Evolutionary conservation across 1,140 invertebrate species (phyloP), one percentile per base, ranked within the genome.

Genomic region (Caerostris extrusa): DNA sequence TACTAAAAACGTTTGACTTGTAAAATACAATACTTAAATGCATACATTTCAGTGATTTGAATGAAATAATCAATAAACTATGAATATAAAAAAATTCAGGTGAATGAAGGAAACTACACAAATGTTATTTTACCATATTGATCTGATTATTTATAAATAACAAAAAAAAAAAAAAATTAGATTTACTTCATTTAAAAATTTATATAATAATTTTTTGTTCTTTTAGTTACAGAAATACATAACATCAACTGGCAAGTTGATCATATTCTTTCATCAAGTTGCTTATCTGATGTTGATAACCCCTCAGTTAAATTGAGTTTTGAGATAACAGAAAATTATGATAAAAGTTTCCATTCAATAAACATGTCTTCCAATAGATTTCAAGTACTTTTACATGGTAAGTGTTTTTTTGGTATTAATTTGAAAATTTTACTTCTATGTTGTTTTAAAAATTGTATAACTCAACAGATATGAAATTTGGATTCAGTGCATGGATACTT

Each of bases 371-470:
- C 82, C 2, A 69, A 34, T 6, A 94, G 92, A 64, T 94, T 94
- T 58, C 57, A 71, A 14, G 8, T 91, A 5, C 60, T 94, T 55
- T 88, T 94, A n/a, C 94, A 94, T 89, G 94, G 92, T 93, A 89
- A 89, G 92, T 61, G 7, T 82, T 53, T 50, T 10, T 12, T 7
- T 17, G 10, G 50, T 10, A n/a, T 34, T 77, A n/a, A 50, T 77
- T 19, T 19, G 50, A 3, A 19, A 34, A n/a, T 19, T 10, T 77
- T 19, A 77, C n/a, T 10, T 50, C 6, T 10, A 50, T 77, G 50
- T 53, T 14, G 50, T 19, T 50, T 64, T 8, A 17, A 64, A n/a
- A 8, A 64, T 10, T 8, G 61, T 64, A 64, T 64, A 64, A 17
- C 8, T 64, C 61, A 64, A 8, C 8, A 64, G 17, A 64, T 8